Percentiles rank a stretch among this genome's conserved stretches.
phyloP scores from a whole-genome alignment of 2,797 vertebrate genomes.

The Carcharodon carcharias region DNA sequence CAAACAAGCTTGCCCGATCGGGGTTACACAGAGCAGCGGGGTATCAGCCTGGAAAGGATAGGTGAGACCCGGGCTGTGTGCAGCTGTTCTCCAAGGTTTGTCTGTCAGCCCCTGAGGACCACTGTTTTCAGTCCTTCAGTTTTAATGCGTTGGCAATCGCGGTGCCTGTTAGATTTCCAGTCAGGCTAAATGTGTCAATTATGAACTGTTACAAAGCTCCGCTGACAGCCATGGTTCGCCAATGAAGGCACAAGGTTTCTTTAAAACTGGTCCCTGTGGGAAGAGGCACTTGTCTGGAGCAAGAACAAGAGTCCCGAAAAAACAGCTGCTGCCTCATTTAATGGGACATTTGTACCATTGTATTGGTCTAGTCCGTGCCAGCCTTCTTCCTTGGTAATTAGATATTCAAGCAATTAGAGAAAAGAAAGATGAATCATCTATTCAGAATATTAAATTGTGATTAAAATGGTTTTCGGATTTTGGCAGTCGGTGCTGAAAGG shows the following conservation, averaged over 20 bases:
- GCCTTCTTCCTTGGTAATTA: background rate
- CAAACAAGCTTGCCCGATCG: background rate
- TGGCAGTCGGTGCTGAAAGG: background rate
- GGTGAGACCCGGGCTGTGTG: too few relatives aligned
- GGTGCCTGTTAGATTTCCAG: background rate
- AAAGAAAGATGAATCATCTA: background rate
- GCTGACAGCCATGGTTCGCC: background rate
- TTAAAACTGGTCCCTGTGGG: background rate
- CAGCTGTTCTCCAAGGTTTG: background rate
- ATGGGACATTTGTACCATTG: background rate
- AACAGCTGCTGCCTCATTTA: conserved; percentile 3
- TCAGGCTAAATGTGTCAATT: background rate
- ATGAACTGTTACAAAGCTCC: background rate
- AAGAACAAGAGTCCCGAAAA: too few relatives aligned
- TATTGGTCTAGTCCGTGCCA: background rate
- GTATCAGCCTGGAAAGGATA: too few relatives aligned
- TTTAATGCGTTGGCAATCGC: background rate
- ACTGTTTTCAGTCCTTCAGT: background rate
- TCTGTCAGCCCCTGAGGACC: too few relatives aligned
- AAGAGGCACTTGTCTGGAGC: background rate
- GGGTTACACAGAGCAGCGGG: background rate
- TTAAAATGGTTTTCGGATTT: background rate
- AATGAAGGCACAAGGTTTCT: background rate
- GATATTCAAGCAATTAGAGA: background rate
- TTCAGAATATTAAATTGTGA: background rate